A percentile compares a stretch with the other conserved stretches of the same genome.
phyloP scores from a whole-genome alignment of 2,113 vertebrate species.

The Sisor rabdophorus region DNA sequence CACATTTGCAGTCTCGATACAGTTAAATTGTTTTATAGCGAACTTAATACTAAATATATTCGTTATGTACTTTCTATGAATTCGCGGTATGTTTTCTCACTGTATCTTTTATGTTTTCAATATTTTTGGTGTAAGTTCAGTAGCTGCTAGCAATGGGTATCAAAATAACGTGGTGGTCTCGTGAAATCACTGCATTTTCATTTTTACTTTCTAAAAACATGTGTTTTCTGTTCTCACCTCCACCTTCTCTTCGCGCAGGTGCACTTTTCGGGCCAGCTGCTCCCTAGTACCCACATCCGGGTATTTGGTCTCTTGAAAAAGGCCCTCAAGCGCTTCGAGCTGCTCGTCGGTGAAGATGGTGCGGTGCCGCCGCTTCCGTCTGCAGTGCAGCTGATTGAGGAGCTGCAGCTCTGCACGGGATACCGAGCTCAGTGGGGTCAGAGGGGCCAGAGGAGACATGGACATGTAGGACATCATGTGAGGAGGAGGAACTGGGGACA shows the following conservation, averaged over 20 bases:
- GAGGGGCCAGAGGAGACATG: slow-evolving; percentile 55
- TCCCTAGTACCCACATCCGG: slow-evolving; percentile 95
- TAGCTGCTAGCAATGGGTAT: neutral
- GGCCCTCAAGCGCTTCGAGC: slow-evolving; percentile 92
- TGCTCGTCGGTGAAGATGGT: slow-evolving; percentile 98
- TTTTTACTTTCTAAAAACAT: neutral
- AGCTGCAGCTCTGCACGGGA: slow-evolving; percentile 93
- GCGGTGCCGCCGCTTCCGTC: slow-evolving; percentile 88
- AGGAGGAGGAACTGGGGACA: slow-evolving; percentile 89
- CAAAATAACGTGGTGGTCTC: neutral
- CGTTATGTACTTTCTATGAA: too few relatives aligned
- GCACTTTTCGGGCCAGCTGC: slow-evolving; percentile 93
- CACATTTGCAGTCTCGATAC: too few relatives aligned
- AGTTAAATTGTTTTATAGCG: too few relatives aligned
- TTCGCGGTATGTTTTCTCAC: too few relatives aligned
- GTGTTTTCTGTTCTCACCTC: slow-evolving; percentile 73
- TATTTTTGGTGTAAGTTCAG: too few relatives aligned
- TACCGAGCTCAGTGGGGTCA: slow-evolving; percentile 72
- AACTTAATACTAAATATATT: too few relatives aligned
- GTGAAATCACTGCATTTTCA: too few relatives aligned
- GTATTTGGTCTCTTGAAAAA: slow-evolving; percentile 98
- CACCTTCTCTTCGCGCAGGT: slow-evolving; percentile 95
- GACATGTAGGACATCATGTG: slow-evolving; percentile 98
- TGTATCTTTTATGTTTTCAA: too few relatives aligned
- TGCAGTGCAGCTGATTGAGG: slow-evolving; percentile 93